Evolutionary conservation across 2,797 vertebrate genomes (phyloP), one percentile per base, ranked within the genome.

Genomic region (Orientallactaga sibirica): DNA sequence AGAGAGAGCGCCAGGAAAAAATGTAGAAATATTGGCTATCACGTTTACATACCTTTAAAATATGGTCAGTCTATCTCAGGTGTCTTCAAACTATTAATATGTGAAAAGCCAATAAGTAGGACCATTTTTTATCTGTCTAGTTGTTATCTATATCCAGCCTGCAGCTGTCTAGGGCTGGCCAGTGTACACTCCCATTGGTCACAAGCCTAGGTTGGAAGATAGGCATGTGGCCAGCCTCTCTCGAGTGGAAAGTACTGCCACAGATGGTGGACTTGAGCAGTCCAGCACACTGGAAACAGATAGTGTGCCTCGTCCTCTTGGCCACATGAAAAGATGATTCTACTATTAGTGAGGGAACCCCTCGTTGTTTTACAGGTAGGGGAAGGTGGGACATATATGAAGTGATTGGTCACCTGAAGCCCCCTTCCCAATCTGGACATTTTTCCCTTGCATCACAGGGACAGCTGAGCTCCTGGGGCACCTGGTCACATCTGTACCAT

Each of bases 181-280:
- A 62, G 14, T 2, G 25, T 29, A 48, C 33, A 55, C 18, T 12
- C 22, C 62, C 64, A 27, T 73, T 89, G 71, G 62, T 79, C 75
- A 71, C 76, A n/a, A 93, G 29, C 79, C 43, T 90, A 25, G 4
- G 62, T 87, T 92, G 88, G 81, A 83, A 88, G 64, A 70, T 80
- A 7, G 0, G 6, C 62, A 16, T 33, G 67, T 81, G 37, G 66
- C 66, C 80, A 89, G 74, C 55, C 25, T 66, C 27, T 92, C 88
- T n/a, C n/a, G 24, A 58, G 58, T 75, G 84, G 75, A 71, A 82
- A 84, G 82, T 29, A 88, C 71, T 43, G 7, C 78, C 9, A 3
- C 79, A 87, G 81, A 66, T 73, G 76, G 84, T 9, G 9, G 20
- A 37, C 70, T n/a, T 29, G 43, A 29, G 66, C 61, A 24, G 7